phyloP scores from a whole-genome alignment of 2,797 vertebrate genomes.

The Pelochelys cantorii region DNA sequence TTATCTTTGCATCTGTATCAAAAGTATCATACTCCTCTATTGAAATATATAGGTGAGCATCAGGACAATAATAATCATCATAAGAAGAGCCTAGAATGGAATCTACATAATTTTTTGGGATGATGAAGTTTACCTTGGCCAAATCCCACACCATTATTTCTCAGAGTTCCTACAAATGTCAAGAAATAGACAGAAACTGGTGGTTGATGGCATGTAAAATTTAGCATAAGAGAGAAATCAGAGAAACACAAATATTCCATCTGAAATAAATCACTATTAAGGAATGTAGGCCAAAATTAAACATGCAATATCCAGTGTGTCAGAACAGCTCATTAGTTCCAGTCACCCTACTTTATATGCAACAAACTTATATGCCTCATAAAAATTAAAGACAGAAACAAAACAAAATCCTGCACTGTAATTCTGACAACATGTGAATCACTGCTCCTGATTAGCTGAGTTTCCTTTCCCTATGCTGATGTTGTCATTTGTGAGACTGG shows the following conservation, averaged over 20 bases:
- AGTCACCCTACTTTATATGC: neutral
- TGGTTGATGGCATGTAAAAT: rapidly evolving
- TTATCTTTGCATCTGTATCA: neutral
- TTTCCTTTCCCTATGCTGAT: neutral
- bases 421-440: neutral
- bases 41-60: neutral
- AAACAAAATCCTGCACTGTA: neutral
- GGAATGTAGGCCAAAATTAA: constrained; percentile 2
- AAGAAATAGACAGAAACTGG: neutral
- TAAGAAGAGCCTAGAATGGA: neutral
- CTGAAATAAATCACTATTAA: neutral
- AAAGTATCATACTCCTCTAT: neutral
- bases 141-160: neutral
- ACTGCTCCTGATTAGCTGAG: neutral
- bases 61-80: neutral
- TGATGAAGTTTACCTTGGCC: neutral
- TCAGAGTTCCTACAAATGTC: neutral
- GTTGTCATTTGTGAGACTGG: neutral
- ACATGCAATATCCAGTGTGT: neutral
- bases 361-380: neutral
- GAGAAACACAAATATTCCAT: neutral
- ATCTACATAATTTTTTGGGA: neutral
- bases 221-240: neutral
- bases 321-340: neutral
- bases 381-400: neutral